Conservation (phyloP, 2,113 vertebrate species). For the Gopherus flavomarginatus region DNA sequence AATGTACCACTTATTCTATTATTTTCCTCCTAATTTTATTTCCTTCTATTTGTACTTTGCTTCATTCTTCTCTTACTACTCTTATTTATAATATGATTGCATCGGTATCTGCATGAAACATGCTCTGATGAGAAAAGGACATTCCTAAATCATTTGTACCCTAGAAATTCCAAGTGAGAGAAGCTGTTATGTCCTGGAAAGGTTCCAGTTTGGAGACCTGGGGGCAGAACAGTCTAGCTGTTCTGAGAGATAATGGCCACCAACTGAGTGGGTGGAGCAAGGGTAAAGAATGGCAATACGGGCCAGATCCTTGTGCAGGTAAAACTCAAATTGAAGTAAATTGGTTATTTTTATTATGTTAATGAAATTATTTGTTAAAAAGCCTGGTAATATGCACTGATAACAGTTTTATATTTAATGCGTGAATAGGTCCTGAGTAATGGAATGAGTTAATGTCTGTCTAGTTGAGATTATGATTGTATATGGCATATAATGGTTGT, state of each 20-base stretch:
- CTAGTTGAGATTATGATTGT: not conserved
- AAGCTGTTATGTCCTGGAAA: not conserved
- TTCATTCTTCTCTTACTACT: not conserved
- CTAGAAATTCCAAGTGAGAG: constrained; percentile 35
- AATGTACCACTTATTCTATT: not conserved
- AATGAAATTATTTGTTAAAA: not conserved
- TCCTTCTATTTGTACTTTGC: not conserved
- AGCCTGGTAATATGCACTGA: not conserved
- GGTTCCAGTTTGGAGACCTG: constrained; percentile 29
- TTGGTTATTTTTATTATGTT: not conserved
- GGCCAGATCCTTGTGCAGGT: not conserved
- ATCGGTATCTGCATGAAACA: not conserved
- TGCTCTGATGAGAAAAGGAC: not conserved
- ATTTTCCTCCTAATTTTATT: constrained; percentile 17
- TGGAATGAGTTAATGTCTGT: not conserved
- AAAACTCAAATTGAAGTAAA: not conserved
- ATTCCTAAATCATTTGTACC: constrained; percentile 20
- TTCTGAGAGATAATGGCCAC: constrained; percentile 48
- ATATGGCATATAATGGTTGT: not conserved
- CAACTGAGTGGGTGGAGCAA: constrained; percentile 18
- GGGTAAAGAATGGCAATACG: not conserved
- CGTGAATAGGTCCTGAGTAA: not conserved
- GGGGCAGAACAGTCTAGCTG: constrained; percentile 28
- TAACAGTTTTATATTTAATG: not conserved
- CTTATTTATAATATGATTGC: accelerated